Evolutionary conservation across 2,113 vertebrate genomes (phyloP), one percentile per base, ranked within the genome.

Genomic region (Loxodonta africana): DNA sequence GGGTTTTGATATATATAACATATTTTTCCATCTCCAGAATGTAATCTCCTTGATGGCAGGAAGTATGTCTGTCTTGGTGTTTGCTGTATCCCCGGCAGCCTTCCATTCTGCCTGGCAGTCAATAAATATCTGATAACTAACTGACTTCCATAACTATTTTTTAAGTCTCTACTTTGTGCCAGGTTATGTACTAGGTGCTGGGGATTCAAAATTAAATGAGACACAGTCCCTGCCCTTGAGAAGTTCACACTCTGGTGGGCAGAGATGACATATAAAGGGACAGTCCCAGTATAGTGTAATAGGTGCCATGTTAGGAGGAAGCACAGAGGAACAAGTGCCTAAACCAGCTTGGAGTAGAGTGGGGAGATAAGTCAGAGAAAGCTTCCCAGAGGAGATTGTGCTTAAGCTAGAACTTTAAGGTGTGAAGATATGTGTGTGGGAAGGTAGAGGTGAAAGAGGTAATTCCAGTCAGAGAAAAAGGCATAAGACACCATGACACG

Each of bases 381-480:
- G 26, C 18, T 91, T 96, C 91, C 53, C 33, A 96, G 80, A 67
- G 37, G 4, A 71, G 6, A 30, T 30, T 62, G 23, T 91, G 46
- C 41, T 62, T 94, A 33, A 96, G 48, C 80, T 96, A 6, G n/a
- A 96, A 28, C 18, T 83, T 77, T 62, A 90, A 51, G 15, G 0
- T 80, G 11, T 91, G 23, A 90, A 73, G 1, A 60, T 90, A 18
- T 88, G 12, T 73, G 18, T 83, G 71, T 67, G 6, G 28, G 30
- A 48, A 20, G 30, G 18, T 57, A 8, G 73, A 37, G 15, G 8
- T 82, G 15, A 37, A 44, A 67, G 90, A 93, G 17, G 6, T 80
- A 94, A 88, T 94, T 94, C 28, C 23, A 91, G 37, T 84, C 25
- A 87, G 62, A 93, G 74, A 57, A 77, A 96, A 85, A 92, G 73